These are phyloP conservation scores for Stichodactyla helianthus DNA, from an alignment of 64 coral and sea anemone species.

Conservation along the genomic window DNA sequence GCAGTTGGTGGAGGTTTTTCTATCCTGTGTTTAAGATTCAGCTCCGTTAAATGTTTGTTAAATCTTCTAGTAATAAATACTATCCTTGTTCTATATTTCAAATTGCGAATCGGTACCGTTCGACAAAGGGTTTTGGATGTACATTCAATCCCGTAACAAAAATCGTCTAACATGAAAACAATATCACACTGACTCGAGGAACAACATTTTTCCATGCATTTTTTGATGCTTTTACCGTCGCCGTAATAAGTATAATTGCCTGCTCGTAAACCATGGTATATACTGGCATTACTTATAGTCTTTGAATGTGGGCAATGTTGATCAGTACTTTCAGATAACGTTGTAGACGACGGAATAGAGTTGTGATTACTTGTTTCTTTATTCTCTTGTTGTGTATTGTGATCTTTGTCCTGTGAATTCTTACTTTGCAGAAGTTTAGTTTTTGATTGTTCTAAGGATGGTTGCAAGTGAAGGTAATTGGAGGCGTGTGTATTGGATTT, in stretches of 20 bases:
- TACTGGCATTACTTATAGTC: slow-evolving; percentile 3
- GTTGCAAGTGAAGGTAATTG: background rate
- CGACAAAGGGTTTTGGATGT: background rate
- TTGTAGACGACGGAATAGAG: no score
- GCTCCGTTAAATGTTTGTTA: background rate
- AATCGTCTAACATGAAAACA: slow-evolving; percentile 54
- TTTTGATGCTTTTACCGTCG: slow-evolving; percentile 4
- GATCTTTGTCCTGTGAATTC: background rate
- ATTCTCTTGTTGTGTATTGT: background rate
- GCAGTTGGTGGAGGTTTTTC: background rate
- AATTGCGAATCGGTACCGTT: slow-evolving; percentile 18
- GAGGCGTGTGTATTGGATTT: background rate
- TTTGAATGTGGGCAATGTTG: slow-evolving; percentile 18
- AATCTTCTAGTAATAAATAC: slow-evolving; percentile 39
- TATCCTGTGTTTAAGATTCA: background rate
- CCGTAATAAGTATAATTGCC: slow-evolving; percentile 47
- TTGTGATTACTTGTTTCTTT: no score
- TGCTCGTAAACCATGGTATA: slow-evolving; percentile 27
- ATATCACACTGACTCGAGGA: slow-evolving; percentile 35
- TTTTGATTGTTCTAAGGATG: background rate
- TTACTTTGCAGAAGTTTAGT: background rate
- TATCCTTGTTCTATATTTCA: slow-evolving; percentile 30
- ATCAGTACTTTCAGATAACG: background rate
- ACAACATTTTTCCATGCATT: slow-evolving; percentile 47
- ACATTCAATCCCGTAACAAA: slow-evolving; percentile 53